A percentile compares a stretch with the other conserved stretches of the same genome.
Evolutionary conservation across 2,113 vertebrate genomes (phyloP).

Genomic region (Climacteris rufus): DNA sequence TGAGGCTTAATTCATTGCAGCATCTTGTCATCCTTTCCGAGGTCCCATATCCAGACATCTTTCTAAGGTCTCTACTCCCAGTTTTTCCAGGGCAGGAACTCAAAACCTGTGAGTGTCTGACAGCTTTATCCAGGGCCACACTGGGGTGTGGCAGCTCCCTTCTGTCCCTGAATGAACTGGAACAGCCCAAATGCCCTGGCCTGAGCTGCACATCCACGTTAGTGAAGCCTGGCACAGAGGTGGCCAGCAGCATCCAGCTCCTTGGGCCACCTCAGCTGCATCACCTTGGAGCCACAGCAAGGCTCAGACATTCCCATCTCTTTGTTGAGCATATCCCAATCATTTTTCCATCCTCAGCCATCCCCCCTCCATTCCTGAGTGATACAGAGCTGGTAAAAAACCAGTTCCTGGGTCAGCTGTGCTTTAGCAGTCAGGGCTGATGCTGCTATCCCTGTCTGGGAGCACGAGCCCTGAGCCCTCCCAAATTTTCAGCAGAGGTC

Average conservation of each 20-base stretch:
- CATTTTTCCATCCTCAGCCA: not conserved
- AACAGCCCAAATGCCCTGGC: not conserved
- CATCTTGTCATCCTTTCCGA: not conserved
- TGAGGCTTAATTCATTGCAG: not conserved
- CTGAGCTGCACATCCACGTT: not conserved
- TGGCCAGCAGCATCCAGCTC: not conserved
- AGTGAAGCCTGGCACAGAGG: not conserved
- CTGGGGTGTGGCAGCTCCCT: not conserved
- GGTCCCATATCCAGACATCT: not conserved
- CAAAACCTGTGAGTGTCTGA: not conserved
- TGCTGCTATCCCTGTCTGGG: not conserved
- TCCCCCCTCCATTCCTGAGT: not conserved
- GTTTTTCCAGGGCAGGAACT: not conserved
- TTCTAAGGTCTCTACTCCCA: not conserved
- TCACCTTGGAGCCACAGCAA: not conserved
- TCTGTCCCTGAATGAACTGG: not conserved
- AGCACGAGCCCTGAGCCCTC: not conserved
- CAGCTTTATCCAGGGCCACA: not conserved
- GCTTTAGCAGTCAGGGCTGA: not conserved
- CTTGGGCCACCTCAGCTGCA: not conserved
- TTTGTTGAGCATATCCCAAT: rapidly evolving
- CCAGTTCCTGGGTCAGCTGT: not conserved
- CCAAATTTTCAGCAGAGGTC: not conserved
- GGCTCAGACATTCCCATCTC: not conserved
- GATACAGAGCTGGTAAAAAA: not conserved